A percentile compares a stretch with the other conserved stretches of the same genome.
Conservation (phyloP, 2,797 vertebrate species). For the Miichthys miiuy region DNA sequence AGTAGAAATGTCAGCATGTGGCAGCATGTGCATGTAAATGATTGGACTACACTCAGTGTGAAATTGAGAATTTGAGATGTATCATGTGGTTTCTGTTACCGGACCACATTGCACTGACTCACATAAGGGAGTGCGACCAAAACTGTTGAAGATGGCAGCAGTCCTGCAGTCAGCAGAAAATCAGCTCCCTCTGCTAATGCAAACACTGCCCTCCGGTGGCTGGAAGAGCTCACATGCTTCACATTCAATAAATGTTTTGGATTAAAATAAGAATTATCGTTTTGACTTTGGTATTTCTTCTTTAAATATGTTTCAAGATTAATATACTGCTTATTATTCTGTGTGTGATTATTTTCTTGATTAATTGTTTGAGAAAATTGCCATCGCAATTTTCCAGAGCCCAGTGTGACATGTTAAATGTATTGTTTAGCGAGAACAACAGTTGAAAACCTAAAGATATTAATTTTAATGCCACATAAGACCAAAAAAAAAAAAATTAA, state of each 20-base stretch:
- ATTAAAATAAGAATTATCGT: not conserved
- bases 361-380: not conserved
- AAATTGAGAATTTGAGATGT: constrained; percentile 10
- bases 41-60: constrained; percentile 1
- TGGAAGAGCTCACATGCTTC: constrained; percentile 36
- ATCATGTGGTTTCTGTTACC: constrained; percentile 32
- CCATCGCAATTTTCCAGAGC: not conserved
- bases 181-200: constrained; percentile 11
- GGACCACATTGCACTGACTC: constrained; percentile 50
- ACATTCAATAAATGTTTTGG: not conserved
- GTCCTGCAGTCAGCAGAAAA: constrained; percentile 33
- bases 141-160: constrained; percentile 52
- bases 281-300: not conserved
- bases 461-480: not conserved
- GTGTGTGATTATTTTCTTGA: not conserved
- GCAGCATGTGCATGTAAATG: constrained; percentile 1
- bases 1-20: constrained; percentile 1
- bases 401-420: not conserved
- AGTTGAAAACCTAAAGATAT: not conserved
- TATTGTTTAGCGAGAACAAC: not conserved
- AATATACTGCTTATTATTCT: not conserved
- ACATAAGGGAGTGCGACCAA: constrained; percentile 49
- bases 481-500: not conserved
- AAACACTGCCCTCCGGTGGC: constrained; percentile 72
- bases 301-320: not conserved